Conservation (phyloP, 2,888 invertebrate genomes). For the Athalia circularis region DNA sequence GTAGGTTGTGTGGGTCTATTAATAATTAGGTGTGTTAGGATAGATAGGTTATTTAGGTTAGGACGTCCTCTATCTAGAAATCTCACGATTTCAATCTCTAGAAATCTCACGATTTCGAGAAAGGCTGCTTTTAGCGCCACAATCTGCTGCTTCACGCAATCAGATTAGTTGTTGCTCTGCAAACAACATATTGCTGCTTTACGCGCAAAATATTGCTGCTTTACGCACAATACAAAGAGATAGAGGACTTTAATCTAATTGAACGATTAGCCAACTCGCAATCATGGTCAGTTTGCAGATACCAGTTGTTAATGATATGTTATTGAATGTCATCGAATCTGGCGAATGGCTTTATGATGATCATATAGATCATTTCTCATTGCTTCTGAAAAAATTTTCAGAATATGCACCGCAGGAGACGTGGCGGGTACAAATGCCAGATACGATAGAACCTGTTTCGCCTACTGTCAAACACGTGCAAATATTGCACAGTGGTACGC, state of each 20-base stretch:
- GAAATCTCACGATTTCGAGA: no score
- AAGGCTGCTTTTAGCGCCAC: no score
- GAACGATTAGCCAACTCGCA: not conserved
- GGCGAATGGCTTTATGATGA: conserved; percentile 35
- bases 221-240: not conserved
- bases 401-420: conserved; percentile 39
- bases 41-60: no score
- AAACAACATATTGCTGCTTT: not conserved
- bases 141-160: no score
- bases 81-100: no score
- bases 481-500: conserved; percentile 47
- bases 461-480: conserved; percentile 49
- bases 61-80: no score
- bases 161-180: no score
- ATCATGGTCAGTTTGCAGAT: not conserved
- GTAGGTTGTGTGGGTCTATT: no score
- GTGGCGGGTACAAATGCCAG: conserved; percentile 33
- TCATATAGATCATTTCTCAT: conserved; percentile 45
- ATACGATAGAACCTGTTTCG: conserved; percentile 43
- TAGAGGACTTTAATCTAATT: not conserved
- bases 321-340: not conserved
- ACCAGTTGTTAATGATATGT: not conserved
- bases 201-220: not conserved
- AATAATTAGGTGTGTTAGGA: no score
- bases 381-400: conserved; percentile 36